These are phyloP conservation scores for Tupaia tana DNA, from an alignment of 2,113 vertebrate species.

Conservation along the genomic window DNA sequence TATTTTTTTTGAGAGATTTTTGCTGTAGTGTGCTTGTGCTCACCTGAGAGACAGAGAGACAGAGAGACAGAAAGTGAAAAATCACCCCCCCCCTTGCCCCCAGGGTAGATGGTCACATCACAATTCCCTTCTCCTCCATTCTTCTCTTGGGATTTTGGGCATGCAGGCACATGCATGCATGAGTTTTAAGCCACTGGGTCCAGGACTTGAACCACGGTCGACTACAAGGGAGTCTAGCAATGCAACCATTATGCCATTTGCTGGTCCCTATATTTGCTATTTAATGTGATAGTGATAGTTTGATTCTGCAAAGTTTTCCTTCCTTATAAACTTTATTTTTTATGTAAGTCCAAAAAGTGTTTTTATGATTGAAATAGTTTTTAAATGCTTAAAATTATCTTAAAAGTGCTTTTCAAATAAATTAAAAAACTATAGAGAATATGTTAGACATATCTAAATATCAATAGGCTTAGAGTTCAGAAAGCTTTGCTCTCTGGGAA, in stretches of 20 bases:
- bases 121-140: too few species aligned
- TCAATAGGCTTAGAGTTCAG: neutral
- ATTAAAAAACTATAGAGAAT: neutral
- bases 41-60: too few species aligned
- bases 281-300: neutral
- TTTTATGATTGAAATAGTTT: neutral
- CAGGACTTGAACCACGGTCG: too few species aligned
- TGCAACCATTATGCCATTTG: too few species aligned
- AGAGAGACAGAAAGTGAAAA: too few species aligned
- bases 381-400: neutral
- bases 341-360: accelerated
- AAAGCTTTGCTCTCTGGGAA: neutral
- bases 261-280: neutral
- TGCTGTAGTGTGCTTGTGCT: too few species aligned
- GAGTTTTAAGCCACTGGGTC: too few species aligned
- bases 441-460: neutral
- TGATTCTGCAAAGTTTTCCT: neutral
- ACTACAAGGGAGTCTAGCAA: too few species aligned
- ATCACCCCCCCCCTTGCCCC: too few species aligned
- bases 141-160: too few species aligned
- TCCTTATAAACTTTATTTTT: neutral
- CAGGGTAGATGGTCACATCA: too few species aligned
- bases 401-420: neutral
- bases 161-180: too few species aligned
- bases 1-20: neutral